Conservation (phyloP, 2,113 vertebrate genomes). For the Chaetops frenatus region DNA sequence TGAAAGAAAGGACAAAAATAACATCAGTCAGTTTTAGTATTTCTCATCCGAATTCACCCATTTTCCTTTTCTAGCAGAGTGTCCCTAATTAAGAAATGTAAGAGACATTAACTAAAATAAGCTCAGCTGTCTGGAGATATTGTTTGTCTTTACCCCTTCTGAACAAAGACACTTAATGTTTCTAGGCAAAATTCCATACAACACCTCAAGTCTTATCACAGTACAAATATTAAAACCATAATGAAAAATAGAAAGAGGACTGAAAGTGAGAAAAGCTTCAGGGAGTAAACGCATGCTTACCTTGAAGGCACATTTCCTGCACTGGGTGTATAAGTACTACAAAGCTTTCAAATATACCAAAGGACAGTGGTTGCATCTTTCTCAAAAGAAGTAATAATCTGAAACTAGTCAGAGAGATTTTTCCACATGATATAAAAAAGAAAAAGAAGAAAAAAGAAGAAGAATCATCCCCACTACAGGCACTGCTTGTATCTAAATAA, state of each 20-base stretch:
- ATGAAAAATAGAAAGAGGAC: background rate
- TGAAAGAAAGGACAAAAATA: background rate
- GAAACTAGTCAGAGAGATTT: background rate
- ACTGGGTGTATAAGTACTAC: background rate
- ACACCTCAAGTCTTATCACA: background rate
- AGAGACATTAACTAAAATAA: background rate
- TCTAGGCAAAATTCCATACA: background rate
- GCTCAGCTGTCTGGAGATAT: background rate
- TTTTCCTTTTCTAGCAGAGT: background rate
- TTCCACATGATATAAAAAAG: background rate
- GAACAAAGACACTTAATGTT: background rate
- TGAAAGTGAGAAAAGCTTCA: background rate
- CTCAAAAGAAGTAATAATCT: background rate
- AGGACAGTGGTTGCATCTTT: background rate
- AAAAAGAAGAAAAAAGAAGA: background rate
- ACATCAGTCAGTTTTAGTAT: background rate
- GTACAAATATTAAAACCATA: background rate
- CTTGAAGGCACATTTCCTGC: constrained; percentile 21
- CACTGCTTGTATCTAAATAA: background rate
- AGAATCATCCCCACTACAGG: background rate
- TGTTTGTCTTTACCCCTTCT: background rate
- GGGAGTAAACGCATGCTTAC: background rate
- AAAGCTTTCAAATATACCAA: background rate
- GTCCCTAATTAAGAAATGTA: background rate
- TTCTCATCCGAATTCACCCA: background rate